These are phyloP conservation scores for Portunus trituberculatus DNA, from an alignment of 1,140 invertebrate genomes.

Conservation along the genomic window DNA sequence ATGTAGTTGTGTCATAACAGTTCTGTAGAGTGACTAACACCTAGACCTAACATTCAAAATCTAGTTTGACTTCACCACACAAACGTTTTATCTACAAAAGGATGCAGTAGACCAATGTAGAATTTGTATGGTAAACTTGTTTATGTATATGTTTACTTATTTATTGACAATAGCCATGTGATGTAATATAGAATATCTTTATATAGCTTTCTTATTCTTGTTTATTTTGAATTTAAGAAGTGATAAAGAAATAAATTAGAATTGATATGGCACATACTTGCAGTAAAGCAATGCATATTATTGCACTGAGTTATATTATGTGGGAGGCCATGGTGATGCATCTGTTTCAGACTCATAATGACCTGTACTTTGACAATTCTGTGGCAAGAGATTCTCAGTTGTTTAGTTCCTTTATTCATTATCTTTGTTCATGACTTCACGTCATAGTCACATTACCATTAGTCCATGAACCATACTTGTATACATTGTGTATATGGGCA, in stretches of 20 bases:
- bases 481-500: constrained; percentile 60
- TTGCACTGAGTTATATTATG: not conserved
- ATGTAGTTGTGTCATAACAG: no score
- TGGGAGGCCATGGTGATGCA: not conserved
- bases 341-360: not conserved
- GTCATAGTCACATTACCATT: constrained; percentile 30
- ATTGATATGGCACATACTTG: not conserved
- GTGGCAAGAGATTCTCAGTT: not conserved
- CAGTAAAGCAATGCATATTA: not conserved
- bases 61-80: no score
- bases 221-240: no score
- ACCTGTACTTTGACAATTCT: not conserved
- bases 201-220: no score
- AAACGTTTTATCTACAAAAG: no score
- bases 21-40: no score
- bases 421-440: not conserved
- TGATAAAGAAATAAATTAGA: not conserved
- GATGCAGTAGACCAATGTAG: no score
- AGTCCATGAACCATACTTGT: constrained; percentile 47
- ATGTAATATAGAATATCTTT: no score
- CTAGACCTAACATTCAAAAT: no score
- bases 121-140: no score
- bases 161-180: no score
- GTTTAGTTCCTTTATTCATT: not conserved
- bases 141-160: no score